A percentile compares a stretch with the other conserved stretches of the same genome.
Evolutionary conservation across 2,888 invertebrate species (phyloP).

Genomic region (Tinea trinotella): DNA sequence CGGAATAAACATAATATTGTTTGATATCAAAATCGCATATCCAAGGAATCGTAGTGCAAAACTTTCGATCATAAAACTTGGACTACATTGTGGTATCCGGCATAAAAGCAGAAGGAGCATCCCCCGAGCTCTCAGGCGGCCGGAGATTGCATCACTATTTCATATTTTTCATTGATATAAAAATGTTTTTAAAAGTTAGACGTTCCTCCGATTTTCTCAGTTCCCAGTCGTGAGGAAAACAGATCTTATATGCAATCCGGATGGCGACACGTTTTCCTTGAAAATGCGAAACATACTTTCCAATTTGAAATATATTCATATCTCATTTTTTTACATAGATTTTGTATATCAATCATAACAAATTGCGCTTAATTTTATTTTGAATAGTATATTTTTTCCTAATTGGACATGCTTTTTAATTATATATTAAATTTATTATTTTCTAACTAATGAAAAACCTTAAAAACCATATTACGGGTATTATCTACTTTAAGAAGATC

Average conservation of each 20-base stretch:
- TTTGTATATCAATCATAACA: too few species aligned
- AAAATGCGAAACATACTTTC: neutral
- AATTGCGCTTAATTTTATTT: neutral
- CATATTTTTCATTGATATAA: conserved; percentile 43
- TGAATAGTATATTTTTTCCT: neutral
- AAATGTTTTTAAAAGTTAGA: conserved; percentile 38
- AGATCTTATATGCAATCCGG: conserved; percentile 3
- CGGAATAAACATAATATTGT: conserved; percentile 10
- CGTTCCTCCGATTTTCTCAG: conserved; percentile 23
- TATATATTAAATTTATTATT: neutral
- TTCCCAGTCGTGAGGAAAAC: neutral
- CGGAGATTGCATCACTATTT: conserved; percentile 40
- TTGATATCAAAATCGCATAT: conserved; percentile 12
- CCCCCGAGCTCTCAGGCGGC: conserved; percentile 4
- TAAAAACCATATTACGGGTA: too few species aligned
- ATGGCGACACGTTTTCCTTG: neutral
- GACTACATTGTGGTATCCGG: conserved; percentile 16
- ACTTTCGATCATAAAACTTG: conserved; percentile 15
- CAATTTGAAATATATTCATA: conserved; percentile 4
- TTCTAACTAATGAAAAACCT: neutral
- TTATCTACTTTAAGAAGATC: too few species aligned
- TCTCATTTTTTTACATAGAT: too few species aligned
- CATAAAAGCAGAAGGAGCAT: neutral
- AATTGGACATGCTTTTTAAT: neutral
- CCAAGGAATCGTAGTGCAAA: neutral